Percentiles rank a stretch among this genome's conserved stretches.
Evolutionary conservation across 2,888 invertebrate species (phyloP).

Genomic region (Timandra comae): DNA sequence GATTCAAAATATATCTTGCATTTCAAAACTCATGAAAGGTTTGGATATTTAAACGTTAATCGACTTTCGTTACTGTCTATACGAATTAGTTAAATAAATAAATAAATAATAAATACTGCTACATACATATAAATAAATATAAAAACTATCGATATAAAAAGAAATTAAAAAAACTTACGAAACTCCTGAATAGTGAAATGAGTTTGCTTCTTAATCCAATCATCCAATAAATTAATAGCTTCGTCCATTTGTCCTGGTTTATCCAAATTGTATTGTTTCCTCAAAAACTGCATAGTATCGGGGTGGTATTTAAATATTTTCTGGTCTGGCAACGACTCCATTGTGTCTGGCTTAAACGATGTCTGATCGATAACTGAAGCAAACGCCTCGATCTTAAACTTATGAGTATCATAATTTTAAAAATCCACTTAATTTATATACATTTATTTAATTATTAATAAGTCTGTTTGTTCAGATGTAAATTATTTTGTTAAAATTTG

Average conservation of each 20-base stretch:
- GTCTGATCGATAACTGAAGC: neutral
- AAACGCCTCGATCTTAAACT: neutral
- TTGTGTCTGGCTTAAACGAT: neutral
- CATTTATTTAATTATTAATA: too few species aligned
- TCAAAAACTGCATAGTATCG: neutral
- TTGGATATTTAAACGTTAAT: too few species aligned
- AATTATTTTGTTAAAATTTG: too few species aligned
- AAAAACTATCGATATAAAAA: slow-evolving; percentile 1
- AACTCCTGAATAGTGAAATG: neutral
- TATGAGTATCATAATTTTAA: neutral
- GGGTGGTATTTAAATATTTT: neutral
- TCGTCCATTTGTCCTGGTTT: slow-evolving; percentile 13
- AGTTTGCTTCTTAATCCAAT: slow-evolving; percentile 4
- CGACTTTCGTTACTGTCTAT: too few species aligned
- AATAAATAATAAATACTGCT: too few species aligned
- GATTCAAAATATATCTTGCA: too few species aligned
- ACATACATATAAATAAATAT: too few species aligned
- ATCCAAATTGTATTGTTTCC: slow-evolving; percentile 6
- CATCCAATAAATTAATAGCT: slow-evolving; percentile 3
- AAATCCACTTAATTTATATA: too few species aligned
- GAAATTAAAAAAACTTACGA: neutral
- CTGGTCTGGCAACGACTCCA: slow-evolving; percentile 6
- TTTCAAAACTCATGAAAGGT: too few species aligned
- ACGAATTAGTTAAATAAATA: too few species aligned
- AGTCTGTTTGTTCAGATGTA: too few species aligned